Evolutionary conservation across 2,888 invertebrate genomes (phyloP).

Genomic region (Nephrotoma guestfalica): DNA sequence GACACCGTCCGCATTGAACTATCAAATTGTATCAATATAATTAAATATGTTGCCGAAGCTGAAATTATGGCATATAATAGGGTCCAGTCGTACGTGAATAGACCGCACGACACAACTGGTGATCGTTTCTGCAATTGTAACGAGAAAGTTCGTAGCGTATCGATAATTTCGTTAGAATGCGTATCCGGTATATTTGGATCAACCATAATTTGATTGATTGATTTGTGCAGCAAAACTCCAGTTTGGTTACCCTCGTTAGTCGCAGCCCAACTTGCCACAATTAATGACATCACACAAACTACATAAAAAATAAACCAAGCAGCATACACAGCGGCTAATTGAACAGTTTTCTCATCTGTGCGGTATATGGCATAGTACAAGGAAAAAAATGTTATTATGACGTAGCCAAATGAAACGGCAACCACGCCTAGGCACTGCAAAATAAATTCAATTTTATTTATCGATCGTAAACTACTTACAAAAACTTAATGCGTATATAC

Average conservation of each 20-base stretch:
- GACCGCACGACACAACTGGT: background rate
- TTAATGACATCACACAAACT: background rate
- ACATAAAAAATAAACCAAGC: background rate
- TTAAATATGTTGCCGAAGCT: background rate
- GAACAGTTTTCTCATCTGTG: background rate
- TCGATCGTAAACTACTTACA: background rate
- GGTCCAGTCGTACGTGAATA: background rate
- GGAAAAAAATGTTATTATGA: background rate
- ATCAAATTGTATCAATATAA: background rate
- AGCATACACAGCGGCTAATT: background rate
- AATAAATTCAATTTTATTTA: background rate
- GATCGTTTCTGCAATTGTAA: background rate
- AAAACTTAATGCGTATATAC: background rate
- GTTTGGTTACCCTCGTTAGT: background rate
- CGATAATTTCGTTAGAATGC: background rate
- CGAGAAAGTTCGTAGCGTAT: background rate
- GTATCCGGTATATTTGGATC: background rate
- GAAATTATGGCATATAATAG: background rate
- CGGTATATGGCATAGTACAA: background rate
- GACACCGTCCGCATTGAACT: background rate
- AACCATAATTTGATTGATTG: background rate
- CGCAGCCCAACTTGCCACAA: background rate
- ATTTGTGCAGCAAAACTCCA: background rate
- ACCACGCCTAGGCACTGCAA: background rate
- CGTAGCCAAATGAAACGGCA: background rate